A percentile compares a stretch with the other conserved stretches of the same genome.
These are phyloP conservation scores for Myotis brandtii DNA, from an alignment of 2,113 vertebrate genomes.

Conservation along the genomic window DNA sequence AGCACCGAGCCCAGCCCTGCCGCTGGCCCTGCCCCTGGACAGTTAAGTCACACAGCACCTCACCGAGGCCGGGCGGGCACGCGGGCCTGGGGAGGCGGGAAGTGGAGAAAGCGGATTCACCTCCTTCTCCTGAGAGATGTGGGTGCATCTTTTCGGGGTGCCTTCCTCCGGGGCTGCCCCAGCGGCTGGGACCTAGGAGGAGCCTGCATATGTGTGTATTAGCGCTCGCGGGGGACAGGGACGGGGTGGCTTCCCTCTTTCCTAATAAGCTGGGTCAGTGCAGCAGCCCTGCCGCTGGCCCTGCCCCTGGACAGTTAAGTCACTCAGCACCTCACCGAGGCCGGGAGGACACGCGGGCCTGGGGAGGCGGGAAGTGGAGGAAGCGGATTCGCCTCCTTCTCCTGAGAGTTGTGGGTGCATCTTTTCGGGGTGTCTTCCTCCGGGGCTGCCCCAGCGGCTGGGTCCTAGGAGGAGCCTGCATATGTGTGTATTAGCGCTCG, in stretches of 20 bases:
- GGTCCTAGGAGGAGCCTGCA: constrained; percentile 57
- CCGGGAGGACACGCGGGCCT: accelerated
- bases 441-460: background rate
- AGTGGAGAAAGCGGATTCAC: background rate
- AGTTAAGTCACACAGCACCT: too few species aligned
- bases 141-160: background rate
- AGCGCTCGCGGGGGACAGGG: background rate
- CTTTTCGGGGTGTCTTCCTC: constrained; percentile 11
- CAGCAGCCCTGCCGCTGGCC: too few species aligned
- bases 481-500: background rate
- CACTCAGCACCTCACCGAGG: too few species aligned
- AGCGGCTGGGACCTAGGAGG: background rate
- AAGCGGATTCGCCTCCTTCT: background rate
- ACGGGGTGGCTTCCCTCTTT: accelerated
- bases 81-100: accelerated
- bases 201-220: background rate
- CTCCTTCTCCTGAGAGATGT: constrained; percentile 19
- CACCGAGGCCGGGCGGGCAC: background rate
- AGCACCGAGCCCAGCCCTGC: background rate
- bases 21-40: too few species aligned
- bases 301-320: too few species aligned
- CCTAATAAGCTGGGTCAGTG: background rate
- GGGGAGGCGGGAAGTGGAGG: background rate
- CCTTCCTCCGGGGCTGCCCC: constrained; percentile 45
- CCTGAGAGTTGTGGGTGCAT: background rate